Evolutionary conservation across 2,888 invertebrate species (phyloP).

Genomic region (Leptopilina syphax): DNA sequence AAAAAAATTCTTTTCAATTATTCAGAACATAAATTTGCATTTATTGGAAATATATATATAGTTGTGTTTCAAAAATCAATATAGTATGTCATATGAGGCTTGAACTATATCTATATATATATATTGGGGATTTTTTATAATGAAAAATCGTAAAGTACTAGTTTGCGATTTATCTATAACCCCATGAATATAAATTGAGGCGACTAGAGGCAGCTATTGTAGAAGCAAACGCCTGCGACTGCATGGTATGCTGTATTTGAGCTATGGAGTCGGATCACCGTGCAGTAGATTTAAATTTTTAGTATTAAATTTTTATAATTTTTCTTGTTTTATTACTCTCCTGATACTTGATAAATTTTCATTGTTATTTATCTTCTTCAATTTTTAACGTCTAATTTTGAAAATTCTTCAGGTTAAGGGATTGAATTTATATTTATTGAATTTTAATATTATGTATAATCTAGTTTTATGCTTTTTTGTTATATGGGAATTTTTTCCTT

Average conservation of each 20-base stretch:
- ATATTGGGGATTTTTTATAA: not conserved
- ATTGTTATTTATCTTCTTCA: not conserved
- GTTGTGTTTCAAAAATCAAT: not conserved
- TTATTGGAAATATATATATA: not conserved
- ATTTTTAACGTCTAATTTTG: not conserved
- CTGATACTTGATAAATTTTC: not conserved
- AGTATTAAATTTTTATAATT: conserved; percentile 57
- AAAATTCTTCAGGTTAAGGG: not conserved
- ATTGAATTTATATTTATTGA: too few species aligned
- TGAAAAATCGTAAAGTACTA: conserved; percentile 43
- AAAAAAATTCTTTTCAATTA: not conserved
- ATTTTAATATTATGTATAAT: too few species aligned
- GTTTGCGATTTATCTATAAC: conserved; percentile 43
- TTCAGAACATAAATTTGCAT: not conserved
- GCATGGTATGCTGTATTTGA: conserved; percentile 76
- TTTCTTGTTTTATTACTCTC: conserved; percentile 48
- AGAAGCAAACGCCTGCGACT: conserved; percentile 74
- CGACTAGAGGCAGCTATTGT: conserved; percentile 60
- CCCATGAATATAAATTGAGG: conserved; percentile 50
- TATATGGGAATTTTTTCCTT: too few species aligned
- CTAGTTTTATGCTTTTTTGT: too few species aligned
- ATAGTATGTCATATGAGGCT: not conserved
- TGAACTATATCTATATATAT: too few species aligned
- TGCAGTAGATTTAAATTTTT: conserved; percentile 71
- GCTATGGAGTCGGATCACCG: conserved; percentile 73